Evolutionary conservation across 2,797 vertebrate species (phyloP), one percentile per base, ranked within the genome.

Genomic region (Poeciliopsis infans): DNA sequence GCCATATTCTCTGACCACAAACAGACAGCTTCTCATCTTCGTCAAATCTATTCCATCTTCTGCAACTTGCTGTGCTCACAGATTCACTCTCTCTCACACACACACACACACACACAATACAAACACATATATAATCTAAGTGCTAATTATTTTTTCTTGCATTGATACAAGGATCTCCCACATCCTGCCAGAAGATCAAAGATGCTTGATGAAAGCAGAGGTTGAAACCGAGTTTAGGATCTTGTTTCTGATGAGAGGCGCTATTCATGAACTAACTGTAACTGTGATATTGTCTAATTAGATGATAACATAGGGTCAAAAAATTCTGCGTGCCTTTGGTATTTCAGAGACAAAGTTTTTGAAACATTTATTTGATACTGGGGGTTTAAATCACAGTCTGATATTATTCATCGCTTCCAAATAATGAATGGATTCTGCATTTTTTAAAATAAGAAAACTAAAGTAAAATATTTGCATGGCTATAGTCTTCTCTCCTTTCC

Each of bases 1-100:
- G 92, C 91, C 94, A 91, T 90, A 93, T 94, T 94, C 91, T 91
- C 93, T 94, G 90, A 95, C 95, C 94, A 94, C 95, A 95, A 91
- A 93, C 91, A 94, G 93, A 94, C 93, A 94, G 93, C 91, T 94
- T 91, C 94, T 94, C 91, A 90, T 95, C 84, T 89, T 79, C 85
- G 88, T 84, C 74, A 85, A 81, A 87, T 89, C 85, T 57, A 72
- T 79, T 82, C 83, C 47, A 79, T 89, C 89, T 91, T 86, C 86
- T 89, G 81, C 79, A 88, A 88, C 85, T 84, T 85, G 74, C 72
- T 83, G 72, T 88, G 79, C 84, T 75, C 77, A 47, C 68, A 74
- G 33, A 71, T 3, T 74, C 39, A 41, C 8, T 53, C 3, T 82
- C 33, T 28, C 57, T 31, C 57, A 0, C 51, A 25, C 53, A 6